phyloP scores from a whole-genome alignment of 2,797 vertebrate species.

The Mycteria americana region DNA sequence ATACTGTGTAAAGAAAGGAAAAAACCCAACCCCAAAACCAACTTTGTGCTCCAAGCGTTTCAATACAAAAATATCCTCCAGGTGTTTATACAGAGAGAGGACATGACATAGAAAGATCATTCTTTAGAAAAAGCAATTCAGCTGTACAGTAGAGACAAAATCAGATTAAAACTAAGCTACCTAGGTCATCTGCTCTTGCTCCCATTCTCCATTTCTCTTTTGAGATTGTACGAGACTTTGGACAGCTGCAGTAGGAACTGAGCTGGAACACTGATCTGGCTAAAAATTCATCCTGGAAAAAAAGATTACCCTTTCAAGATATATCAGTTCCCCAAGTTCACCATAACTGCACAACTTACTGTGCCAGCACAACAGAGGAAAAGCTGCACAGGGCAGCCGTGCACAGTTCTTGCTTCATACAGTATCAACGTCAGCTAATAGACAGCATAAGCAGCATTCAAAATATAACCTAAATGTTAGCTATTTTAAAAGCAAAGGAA shows the following conservation, averaged over 20 bases:
- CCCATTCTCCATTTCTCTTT: background rate
- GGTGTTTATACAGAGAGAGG: background rate
- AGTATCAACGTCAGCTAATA: background rate
- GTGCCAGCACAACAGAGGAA: background rate
- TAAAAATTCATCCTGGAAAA: background rate
- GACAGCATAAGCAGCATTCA: background rate
- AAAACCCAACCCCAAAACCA: background rate
- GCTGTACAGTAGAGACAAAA: background rate
- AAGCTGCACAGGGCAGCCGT: background rate
- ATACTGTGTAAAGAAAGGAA: background rate
- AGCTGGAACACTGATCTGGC: background rate
- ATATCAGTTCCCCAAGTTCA: background rate
- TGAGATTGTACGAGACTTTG: background rate
- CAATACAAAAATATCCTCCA: background rate
- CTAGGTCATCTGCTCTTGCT: background rate
- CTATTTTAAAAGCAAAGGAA: background rate
- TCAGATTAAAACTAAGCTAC: background rate
- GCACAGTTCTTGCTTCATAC: background rate
- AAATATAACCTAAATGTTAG: background rate
- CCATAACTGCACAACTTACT: background rate
- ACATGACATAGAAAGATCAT: background rate
- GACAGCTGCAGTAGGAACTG: background rate
- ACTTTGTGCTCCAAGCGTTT: background rate
- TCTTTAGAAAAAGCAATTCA: background rate
- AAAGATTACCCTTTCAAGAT: background rate